These are phyloP conservation scores for Pectinophora gossypiella DNA, from an alignment of 1,140 invertebrate species.

Conservation along the genomic window DNA sequence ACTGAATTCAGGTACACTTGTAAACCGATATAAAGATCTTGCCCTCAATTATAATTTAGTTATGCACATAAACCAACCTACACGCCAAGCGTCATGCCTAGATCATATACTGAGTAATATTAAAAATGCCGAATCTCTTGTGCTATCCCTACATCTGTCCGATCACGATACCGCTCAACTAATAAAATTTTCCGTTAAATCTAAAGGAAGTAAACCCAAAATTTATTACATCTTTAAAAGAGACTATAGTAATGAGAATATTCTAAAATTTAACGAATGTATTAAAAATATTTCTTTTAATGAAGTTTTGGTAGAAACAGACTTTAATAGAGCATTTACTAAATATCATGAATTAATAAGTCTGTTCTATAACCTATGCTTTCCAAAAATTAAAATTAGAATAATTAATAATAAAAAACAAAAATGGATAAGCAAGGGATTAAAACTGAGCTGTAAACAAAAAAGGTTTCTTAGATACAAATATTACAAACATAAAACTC, in stretches of 20 bases:
- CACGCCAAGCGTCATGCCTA: not conserved
- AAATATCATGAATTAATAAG: not conserved
- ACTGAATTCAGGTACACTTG: no score
- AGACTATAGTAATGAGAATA: not conserved
- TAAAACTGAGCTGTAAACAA: not conserved
- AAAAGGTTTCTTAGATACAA: not conserved
- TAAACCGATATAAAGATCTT: no score
- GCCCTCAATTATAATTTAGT: no score
- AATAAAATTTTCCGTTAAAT: not conserved
- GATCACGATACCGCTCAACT: not conserved
- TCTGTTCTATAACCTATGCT: not conserved
- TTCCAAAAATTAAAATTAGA: not conserved
- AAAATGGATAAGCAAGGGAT: not conserved
- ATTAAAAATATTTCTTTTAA: not conserved
- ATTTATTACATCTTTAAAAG: not conserved
- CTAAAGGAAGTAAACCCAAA: not conserved
- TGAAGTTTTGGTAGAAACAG: not conserved
- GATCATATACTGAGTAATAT: not conserved
- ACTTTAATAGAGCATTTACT: not conserved
- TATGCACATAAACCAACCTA: not conserved
- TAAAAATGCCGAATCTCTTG: not conserved
- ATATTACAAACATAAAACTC: not conserved
- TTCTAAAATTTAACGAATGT: not conserved
- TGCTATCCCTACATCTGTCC: not conserved
- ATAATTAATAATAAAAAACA: not conserved